These are phyloP conservation scores for Fratercula arctica DNA, from an alignment of 2,797 vertebrate species.

Conservation along the genomic window DNA sequence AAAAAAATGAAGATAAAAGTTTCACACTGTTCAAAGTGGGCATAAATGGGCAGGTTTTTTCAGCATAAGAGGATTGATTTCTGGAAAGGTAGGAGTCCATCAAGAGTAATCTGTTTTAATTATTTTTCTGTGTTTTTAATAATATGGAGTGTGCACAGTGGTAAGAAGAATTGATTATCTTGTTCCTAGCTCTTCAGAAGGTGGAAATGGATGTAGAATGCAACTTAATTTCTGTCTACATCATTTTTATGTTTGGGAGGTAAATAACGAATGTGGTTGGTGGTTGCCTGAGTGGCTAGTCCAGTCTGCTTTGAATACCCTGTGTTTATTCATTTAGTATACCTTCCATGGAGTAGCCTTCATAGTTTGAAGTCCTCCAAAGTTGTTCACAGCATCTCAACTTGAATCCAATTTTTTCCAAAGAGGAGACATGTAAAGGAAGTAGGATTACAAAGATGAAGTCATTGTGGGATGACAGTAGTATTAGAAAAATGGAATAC, in stretches of 20 bases:
- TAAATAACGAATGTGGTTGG: background rate
- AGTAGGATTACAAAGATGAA: background rate
- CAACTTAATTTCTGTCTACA: background rate
- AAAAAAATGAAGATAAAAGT: constrained; percentile 16
- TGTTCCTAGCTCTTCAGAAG: background rate
- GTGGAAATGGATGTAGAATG: background rate
- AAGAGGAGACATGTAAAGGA: background rate
- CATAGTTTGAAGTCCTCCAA: background rate
- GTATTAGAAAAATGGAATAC: background rate
- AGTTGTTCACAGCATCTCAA: background rate
- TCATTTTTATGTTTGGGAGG: background rate
- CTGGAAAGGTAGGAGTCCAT: background rate
- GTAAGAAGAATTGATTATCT: background rate
- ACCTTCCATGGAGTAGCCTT: background rate
- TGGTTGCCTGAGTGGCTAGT: background rate
- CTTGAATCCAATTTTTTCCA: background rate
- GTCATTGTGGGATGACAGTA: background rate
- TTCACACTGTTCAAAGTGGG: background rate
- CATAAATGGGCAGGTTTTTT: background rate
- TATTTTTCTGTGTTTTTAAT: background rate
- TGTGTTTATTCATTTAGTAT: background rate
- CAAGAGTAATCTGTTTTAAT: background rate
- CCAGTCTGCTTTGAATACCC: background rate
- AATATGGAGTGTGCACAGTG: background rate
- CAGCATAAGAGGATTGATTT: background rate